Percentiles rank a stretch among this genome's conserved stretches.
phyloP scores from a whole-genome alignment of 2,888 invertebrate genomes.

The Drosophila testacea region DNA sequence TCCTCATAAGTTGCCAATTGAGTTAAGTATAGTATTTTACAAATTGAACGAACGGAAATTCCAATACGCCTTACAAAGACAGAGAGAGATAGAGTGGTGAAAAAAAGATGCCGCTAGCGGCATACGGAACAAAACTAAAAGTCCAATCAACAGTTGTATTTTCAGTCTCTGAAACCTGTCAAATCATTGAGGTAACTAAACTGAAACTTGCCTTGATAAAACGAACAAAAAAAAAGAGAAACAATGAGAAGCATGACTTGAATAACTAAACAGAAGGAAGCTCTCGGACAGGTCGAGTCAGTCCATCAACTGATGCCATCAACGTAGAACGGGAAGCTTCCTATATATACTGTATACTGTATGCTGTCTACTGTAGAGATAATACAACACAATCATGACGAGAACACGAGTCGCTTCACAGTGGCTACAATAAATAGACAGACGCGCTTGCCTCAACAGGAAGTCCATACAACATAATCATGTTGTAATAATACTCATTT shows the following conservation, averaged over 20 bases:
- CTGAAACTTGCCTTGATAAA: slow-evolving; percentile 40
- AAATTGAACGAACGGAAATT: slow-evolving; percentile 25
- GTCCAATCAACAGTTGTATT: slow-evolving; percentile 42
- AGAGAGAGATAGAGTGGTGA: neutral
- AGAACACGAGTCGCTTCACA: slow-evolving; percentile 23
- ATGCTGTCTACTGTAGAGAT: slow-evolving; percentile 4
- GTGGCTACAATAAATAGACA: slow-evolving; percentile 27
- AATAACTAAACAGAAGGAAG: slow-evolving; percentile 52
- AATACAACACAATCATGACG: slow-evolving; percentile 32
- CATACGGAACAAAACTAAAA: slow-evolving; percentile 24
- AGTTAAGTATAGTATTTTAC: slow-evolving; percentile 11
- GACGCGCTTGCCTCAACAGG: slow-evolving; percentile 31
- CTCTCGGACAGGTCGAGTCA: slow-evolving; percentile 19
- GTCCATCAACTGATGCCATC: slow-evolving; percentile 28
- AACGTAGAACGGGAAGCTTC: slow-evolving; percentile 44
- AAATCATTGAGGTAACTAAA: slow-evolving; percentile 54
- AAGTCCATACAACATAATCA: slow-evolving; percentile 43
- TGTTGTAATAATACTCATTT: slow-evolving; percentile 46
- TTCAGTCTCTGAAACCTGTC: slow-evolving; percentile 39
- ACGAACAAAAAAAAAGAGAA: slow-evolving; percentile 8
- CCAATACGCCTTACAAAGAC: slow-evolving; percentile 9
- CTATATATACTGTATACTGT: neutral
- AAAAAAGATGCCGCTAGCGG: slow-evolving; percentile 18
- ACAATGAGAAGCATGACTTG: slow-evolving; percentile 45
- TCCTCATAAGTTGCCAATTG: slow-evolving; percentile 1